Percentiles rank a stretch among this genome's conserved stretches.
Conservation (phyloP, 2,888 invertebrate genomes). For the Lucinisca nassula region DNA sequence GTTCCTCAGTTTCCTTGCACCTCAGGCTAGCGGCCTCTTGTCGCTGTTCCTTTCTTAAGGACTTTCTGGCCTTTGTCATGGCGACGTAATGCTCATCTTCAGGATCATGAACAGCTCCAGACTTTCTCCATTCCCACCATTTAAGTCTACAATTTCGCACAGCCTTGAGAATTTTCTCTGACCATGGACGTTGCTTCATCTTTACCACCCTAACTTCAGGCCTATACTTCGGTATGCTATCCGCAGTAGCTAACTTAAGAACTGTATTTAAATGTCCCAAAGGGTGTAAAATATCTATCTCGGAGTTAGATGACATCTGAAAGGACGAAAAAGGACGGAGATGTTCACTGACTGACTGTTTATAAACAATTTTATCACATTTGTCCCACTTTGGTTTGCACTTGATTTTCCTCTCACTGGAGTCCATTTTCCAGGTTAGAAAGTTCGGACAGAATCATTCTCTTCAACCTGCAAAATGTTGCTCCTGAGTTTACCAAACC, state of each 20-base stretch:
- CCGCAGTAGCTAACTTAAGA: not conserved
- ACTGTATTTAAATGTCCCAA: not conserved
- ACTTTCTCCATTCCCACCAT: not conserved
- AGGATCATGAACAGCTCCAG: not conserved
- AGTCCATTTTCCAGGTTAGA: too few relatives aligned
- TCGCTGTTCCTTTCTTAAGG: not conserved
- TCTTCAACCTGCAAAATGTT: too few relatives aligned
- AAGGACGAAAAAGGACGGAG: not conserved
- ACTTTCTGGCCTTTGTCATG: too few relatives aligned
- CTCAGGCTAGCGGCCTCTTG: not conserved
- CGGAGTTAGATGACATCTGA: not conserved
- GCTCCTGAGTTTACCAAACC: too few relatives aligned
- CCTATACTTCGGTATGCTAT: not conserved
- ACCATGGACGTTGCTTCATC: not conserved
- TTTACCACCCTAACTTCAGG: not conserved
- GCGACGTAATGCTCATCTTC: not conserved
- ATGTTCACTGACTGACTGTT: not conserved
- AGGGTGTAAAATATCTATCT: not conserved
- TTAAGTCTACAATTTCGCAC: not conserved
- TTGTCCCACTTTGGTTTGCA: constrained; percentile 1
- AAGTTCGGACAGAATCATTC: too few relatives aligned
- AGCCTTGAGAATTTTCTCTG: not conserved
- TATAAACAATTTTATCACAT: not conserved
- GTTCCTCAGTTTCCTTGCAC: not conserved
- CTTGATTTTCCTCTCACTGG: too few relatives aligned